A percentile compares a stretch with the other conserved stretches of the same genome.
Conservation (phyloP, 2,113 vertebrate genomes). For the Caranx ignobilis region DNA sequence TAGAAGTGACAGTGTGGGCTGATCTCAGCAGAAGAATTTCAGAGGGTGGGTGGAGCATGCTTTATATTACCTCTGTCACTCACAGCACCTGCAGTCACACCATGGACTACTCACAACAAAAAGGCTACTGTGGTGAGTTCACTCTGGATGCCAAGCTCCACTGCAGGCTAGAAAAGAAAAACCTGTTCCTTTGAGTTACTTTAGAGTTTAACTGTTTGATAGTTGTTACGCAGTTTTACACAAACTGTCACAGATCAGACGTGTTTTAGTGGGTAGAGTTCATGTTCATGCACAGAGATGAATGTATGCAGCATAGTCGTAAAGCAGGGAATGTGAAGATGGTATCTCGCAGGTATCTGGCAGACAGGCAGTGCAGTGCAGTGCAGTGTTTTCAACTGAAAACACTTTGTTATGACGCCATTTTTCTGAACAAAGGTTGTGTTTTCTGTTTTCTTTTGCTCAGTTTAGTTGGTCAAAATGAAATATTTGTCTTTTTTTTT, state of each 20-base stretch:
- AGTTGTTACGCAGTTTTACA: too few species aligned
- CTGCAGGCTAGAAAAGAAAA: not conserved
- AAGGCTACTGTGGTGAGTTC: constrained; percentile 41
- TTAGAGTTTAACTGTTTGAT: not conserved
- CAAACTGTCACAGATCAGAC: not conserved
- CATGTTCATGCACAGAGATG: not conserved
- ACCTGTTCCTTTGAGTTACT: not conserved
- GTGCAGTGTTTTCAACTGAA: too few species aligned
- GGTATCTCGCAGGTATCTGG: not conserved
- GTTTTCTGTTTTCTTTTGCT: not conserved
- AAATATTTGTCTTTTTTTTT: too few species aligned
- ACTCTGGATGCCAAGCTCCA: not conserved
- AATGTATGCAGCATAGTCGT: not conserved
- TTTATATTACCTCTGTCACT: constrained; percentile 33
- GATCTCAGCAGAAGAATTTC: not conserved
- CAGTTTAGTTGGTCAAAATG: too few species aligned
- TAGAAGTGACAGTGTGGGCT: not conserved
- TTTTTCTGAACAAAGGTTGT: not conserved
- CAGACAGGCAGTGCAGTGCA: not conserved
- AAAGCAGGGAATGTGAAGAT: not conserved
- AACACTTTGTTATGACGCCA: too few species aligned
- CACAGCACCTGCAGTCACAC: constrained; percentile 14
- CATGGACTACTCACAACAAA: constrained; percentile 43
- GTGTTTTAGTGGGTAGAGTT: not conserved
- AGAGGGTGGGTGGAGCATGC: constrained; percentile 32